Evolutionary conservation across 1,140 invertebrate genomes (phyloP).

Genomic region (Drosophila kikkawai): DNA sequence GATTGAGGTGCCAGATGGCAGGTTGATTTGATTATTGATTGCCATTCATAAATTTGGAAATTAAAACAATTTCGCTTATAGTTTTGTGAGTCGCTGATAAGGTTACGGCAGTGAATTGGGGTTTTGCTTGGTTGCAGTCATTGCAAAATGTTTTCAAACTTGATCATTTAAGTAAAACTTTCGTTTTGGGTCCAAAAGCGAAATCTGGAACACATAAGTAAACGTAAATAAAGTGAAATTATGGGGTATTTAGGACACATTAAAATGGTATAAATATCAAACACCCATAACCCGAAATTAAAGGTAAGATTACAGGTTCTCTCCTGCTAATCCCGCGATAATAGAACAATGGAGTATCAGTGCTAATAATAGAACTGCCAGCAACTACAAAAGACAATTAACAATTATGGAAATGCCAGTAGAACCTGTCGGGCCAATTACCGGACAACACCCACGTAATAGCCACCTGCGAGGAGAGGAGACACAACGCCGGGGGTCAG

Average conservation of each 20-base stretch:
- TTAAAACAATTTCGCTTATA: conserved; percentile 39
- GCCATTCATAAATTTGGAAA: conserved; percentile 48
- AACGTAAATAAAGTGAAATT: conserved; percentile 8
- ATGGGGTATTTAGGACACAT: neutral
- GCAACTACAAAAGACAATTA: conserved; percentile 70
- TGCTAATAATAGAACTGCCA: conserved; percentile 44
- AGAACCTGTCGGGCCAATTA: conserved; percentile 66
- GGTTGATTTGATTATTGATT: conserved; percentile 64
- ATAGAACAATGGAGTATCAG: conserved; percentile 22
- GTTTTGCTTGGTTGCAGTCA: conserved; percentile 37
- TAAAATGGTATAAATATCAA: neutral
- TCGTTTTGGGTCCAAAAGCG: conserved; percentile 20
- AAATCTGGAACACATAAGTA: conserved; percentile 5
- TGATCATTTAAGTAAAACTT: conserved; percentile 23
- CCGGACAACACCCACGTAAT: conserved; percentile 54
- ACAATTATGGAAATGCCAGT: conserved; percentile 70
- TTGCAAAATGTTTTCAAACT: conserved; percentile 17
- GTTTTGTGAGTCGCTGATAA: conserved; percentile 29
- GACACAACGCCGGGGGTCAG: neutral
- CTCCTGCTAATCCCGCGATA: neutral
- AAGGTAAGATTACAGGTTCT: conserved; percentile 3
- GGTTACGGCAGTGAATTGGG: conserved; percentile 30
- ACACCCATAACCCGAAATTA: neutral
- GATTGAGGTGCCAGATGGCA: conserved; percentile 57
- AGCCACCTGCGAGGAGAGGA: conserved; percentile 10